Percentiles rank a stretch among this genome's conserved stretches.
Conservation (phyloP, 2,113 vertebrate species). For the Rana temporaria region DNA sequence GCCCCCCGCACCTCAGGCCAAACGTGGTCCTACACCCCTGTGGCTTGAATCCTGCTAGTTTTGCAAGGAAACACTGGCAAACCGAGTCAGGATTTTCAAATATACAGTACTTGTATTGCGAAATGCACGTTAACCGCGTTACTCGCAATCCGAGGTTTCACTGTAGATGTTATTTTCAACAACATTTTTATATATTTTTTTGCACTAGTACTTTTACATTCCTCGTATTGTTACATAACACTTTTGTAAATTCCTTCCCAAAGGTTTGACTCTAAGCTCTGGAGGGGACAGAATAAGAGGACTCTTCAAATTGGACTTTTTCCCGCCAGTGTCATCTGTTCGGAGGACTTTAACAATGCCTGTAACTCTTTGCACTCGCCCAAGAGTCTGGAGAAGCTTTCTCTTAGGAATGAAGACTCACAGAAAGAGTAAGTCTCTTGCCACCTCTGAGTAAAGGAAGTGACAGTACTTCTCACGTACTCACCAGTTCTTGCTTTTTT, state of each 20-base stretch:
- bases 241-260: neutral
- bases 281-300: slow-evolving; percentile 86
- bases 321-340: slow-evolving; percentile 66
- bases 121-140: too few relatives aligned
- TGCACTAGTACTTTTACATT: too few relatives aligned
- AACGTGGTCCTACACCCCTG: too few relatives aligned
- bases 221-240: neutral
- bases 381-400: neutral
- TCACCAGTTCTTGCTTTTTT: neutral
- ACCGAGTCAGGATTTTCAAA: too few relatives aligned
- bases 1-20: too few relatives aligned
- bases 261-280: slow-evolving; percentile 78
- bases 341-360: neutral
- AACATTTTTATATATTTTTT: too few relatives aligned
- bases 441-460: neutral
- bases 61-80: too few relatives aligned
- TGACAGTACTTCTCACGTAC: neutral
- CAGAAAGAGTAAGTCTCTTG: slow-evolving; percentile 1
- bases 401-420: neutral
- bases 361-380: neutral
- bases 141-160: too few relatives aligned
- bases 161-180: too few relatives aligned
- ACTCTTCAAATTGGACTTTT: slow-evolving; percentile 80
- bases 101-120: too few relatives aligned
- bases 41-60: too few relatives aligned